phyloP scores from a whole-genome alignment of 2,113 vertebrate genomes.

The Mobula birostris region DNA sequence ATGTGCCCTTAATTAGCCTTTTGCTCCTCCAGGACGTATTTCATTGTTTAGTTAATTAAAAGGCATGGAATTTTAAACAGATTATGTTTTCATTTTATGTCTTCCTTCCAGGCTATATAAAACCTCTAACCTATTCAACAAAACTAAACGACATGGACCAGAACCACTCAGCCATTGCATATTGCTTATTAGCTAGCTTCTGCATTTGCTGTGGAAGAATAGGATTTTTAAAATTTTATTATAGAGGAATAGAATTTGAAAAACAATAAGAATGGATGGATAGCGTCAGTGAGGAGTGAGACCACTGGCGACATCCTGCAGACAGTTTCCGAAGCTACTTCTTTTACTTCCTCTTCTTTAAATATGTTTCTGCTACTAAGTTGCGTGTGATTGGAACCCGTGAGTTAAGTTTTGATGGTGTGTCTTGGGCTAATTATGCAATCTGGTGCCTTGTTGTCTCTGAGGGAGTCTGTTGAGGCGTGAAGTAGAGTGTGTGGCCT shows the following conservation, averaged over 20 bases:
- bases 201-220: background rate
- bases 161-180: background rate
- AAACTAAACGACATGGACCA: background rate
- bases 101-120: background rate
- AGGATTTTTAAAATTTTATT: background rate
- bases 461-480: no score
- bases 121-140: background rate
- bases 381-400: no score
- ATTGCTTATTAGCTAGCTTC: background rate
- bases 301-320: no score
- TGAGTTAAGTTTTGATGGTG: no score
- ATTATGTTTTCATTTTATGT: background rate
- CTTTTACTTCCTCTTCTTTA: no score
- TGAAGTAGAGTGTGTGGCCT: no score
- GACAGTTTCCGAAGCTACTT: no score
- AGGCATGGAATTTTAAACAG: background rate
- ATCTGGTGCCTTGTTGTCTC: no score
- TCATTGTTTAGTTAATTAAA: background rate
- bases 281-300: no score
- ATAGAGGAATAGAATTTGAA: background rate
- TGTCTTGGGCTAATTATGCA: no score
- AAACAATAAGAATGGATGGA: no score
- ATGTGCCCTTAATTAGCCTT: background rate
- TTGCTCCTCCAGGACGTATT: background rate
- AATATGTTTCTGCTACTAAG: no score